A percentile compares a stretch with the other conserved stretches of the same genome.
phyloP scores from a whole-genome alignment of 1,140 invertebrate species.

The Lordiphosa stackelbergi region DNA sequence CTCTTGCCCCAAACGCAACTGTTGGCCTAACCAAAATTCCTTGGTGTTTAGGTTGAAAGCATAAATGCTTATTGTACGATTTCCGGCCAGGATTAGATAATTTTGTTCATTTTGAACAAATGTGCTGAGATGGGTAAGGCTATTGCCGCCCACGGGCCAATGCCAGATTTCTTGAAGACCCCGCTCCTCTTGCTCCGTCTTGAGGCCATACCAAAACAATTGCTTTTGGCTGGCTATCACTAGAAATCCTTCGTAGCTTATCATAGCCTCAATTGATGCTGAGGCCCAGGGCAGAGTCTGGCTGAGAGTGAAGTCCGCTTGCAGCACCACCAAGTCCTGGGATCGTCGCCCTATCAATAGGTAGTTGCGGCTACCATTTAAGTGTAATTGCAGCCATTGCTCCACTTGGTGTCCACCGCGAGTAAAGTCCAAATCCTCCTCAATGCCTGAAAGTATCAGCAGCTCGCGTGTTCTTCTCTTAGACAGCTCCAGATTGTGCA shows the following conservation, averaged over 20 bases:
- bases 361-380: slow-evolving; percentile 41
- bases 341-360: slow-evolving; percentile 41
- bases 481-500: slow-evolving; percentile 51
- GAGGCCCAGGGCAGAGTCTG: slow-evolving; percentile 20
- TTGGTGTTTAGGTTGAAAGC: slow-evolving; percentile 38
- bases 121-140: slow-evolving; percentile 23
- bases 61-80: slow-evolving; percentile 58
- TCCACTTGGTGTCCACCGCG: slow-evolving; percentile 34
- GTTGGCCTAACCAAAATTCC: slow-evolving; percentile 68
- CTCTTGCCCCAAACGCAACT: slow-evolving; percentile 37
- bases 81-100: slow-evolving; percentile 34
- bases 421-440: slow-evolving; percentile 50
- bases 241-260: slow-evolving; percentile 49
- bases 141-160: slow-evolving; percentile 39
- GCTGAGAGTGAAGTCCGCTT: slow-evolving; percentile 20
- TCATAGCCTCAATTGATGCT: slow-evolving; percentile 7
- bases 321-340: slow-evolving; percentile 30
- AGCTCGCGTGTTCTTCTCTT: slow-evolving; percentile 63
- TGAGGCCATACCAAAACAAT: slow-evolving; percentile 50
- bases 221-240: slow-evolving; percentile 35
- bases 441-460: slow-evolving; percentile 51
- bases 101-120: slow-evolving; percentile 44
- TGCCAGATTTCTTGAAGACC: slow-evolving; percentile 36
- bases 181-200: neutral
- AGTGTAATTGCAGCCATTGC: slow-evolving; percentile 51